Percentiles rank a stretch among this genome's conserved stretches.
Conservation (phyloP, 2,888 invertebrate species). For the Phasia obesa region DNA sequence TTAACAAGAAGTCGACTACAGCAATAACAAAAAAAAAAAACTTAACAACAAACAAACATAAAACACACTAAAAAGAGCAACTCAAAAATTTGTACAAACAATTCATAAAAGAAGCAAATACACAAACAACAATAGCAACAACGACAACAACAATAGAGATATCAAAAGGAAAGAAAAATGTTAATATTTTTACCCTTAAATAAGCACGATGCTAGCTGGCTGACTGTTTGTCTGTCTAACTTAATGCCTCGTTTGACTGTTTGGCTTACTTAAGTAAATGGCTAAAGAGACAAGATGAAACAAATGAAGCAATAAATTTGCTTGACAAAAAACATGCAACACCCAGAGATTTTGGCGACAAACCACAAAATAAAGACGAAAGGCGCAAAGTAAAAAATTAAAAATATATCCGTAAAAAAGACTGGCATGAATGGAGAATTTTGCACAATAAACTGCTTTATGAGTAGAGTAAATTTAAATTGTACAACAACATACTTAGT, state of each 20-base stretch:
- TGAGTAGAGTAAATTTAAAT: conserved; percentile 55
- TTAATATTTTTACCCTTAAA: conserved; percentile 60
- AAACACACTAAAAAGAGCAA: conserved; percentile 59
- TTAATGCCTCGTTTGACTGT: conserved; percentile 37
- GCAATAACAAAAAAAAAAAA: neutral
- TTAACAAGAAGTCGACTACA: conserved; percentile 35
- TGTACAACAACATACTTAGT: conserved; percentile 41
- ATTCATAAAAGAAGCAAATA: conserved; percentile 50
- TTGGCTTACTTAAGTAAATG: conserved; percentile 40
- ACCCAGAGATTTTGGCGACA: conserved; percentile 68
- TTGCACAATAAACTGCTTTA: conserved; percentile 58
- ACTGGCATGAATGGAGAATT: conserved; percentile 61
- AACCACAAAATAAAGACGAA: conserved; percentile 62
- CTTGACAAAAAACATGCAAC: conserved; percentile 79
- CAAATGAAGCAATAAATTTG: conserved; percentile 81
- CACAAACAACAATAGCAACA: conserved; percentile 31
- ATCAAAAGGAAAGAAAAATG: conserved; percentile 10
- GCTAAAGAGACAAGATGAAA: conserved; percentile 70
- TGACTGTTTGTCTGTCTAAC: conserved; percentile 25
- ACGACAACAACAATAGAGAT: conserved; percentile 1
- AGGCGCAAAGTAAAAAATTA: neutral
- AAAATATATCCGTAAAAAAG: neutral
- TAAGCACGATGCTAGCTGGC: conserved; percentile 36
- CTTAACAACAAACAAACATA: conserved; percentile 27
- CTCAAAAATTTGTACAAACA: conserved; percentile 63